These are phyloP conservation scores for Iselma pallidipennis DNA, from an alignment of 2,888 invertebrate species.

Conservation along the genomic window DNA sequence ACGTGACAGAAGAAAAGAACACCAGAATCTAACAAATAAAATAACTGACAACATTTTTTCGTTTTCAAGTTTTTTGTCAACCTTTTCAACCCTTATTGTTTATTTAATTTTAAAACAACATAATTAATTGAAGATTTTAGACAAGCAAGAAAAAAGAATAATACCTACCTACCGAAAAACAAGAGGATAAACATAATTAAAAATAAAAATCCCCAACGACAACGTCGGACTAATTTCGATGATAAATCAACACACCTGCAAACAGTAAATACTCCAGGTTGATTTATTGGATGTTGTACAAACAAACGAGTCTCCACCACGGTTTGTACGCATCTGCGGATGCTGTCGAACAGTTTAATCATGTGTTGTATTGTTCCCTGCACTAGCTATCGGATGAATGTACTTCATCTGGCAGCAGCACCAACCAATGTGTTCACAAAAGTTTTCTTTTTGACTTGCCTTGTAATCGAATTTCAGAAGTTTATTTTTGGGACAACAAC, in stretches of 20 bases:
- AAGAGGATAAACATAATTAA: constrained; percentile 10
- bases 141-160: no score
- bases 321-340: constrained; percentile 27
- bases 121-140: no score
- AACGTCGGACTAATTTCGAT: constrained; percentile 21
- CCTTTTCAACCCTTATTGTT: no score
- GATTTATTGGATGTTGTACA: constrained; percentile 24
- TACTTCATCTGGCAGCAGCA: constrained; percentile 9
- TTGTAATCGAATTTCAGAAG: constrained; percentile 19
- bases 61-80: neutral
- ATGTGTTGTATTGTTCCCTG: constrained; percentile 23
- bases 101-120: no score
- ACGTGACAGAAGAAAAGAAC: neutral
- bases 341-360: constrained; percentile 27
- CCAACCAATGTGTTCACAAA: neutral
- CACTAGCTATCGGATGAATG: constrained; percentile 17
- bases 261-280: constrained; percentile 19
- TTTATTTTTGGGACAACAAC: neutral
- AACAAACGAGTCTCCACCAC: constrained; percentile 15
- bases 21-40: neutral
- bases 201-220: constrained; percentile 20
- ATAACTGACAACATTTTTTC: neutral
- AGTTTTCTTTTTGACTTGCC: constrained; percentile 8
- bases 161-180: no score
- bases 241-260: constrained; percentile 22